phyloP scores from a whole-genome alignment of 2,888 invertebrate species.

The Tetragnatha montana region DNA sequence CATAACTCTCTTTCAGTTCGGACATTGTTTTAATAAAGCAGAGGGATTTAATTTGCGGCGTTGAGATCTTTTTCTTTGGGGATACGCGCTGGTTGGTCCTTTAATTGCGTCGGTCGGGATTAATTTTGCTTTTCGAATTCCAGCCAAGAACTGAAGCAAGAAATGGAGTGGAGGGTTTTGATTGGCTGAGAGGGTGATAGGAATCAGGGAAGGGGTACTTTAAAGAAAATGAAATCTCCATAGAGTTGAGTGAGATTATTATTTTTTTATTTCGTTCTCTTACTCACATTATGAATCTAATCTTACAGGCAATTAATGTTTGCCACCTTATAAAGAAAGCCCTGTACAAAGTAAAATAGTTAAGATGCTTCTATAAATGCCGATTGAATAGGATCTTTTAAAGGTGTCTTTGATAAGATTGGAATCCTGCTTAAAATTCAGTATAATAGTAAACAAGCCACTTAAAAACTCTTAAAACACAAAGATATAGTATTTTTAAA shows the following conservation, averaged over 20 bases:
- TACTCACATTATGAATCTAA: too few species aligned
- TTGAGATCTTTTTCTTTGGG: neutral
- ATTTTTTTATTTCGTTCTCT: too few species aligned
- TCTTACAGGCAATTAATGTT: too few species aligned
- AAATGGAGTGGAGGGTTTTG: neutral
- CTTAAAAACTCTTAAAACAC: too few species aligned
- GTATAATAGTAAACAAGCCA: too few species aligned
- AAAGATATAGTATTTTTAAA: too few species aligned
- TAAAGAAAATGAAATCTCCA: neutral
- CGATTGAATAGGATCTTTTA: too few species aligned
- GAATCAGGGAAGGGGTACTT: neutral
- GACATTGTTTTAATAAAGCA: conserved; percentile 24
- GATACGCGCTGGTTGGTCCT: conserved; percentile 19
- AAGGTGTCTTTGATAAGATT: too few species aligned
- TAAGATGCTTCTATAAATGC: too few species aligned
- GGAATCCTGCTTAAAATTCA: too few species aligned
- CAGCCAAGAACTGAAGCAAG: neutral
- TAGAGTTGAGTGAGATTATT: neutral
- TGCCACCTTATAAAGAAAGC: too few species aligned
- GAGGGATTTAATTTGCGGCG: neutral
- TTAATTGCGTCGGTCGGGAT: conserved; percentile 9
- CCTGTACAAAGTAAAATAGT: too few species aligned
- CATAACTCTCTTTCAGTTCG: conserved; percentile 2
- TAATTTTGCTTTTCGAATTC: conserved; percentile 26
- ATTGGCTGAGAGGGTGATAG: neutral